Evolutionary conservation across 2,888 invertebrate species (phyloP), one percentile per base, ranked within the genome.

Genomic region (Orthosia gothica): DNA sequence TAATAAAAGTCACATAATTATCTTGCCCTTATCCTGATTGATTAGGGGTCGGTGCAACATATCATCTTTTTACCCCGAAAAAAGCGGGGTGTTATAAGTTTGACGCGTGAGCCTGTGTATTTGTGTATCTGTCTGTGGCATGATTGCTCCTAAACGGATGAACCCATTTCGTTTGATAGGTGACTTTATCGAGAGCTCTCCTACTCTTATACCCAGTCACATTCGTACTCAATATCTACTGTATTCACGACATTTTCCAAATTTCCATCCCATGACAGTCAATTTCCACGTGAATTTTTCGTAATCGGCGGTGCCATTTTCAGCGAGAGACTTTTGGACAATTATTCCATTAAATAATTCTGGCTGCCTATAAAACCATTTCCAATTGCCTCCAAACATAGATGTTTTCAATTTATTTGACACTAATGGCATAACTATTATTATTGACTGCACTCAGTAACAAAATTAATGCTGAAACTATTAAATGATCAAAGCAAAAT

Each of bases 401-500:
- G 13, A 54, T 15, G 26, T 59, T 72, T 57, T 32, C n/a, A 67
- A 62, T 68, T 32, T 59, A 66, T 59, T 52, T 40, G 23, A 32
- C 45, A 62, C 59, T 63, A 57, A 15, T n/a, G 20, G 64, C 59
- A 12, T 16, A 61, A 49, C 16, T 32, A 58, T 49, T 59, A 32
- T 32, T 49, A 52, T 23, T 45, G 18, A 59, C 12, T 50, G 16
- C 32, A 58, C 55, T 52, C 57, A 66, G 11, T 57, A 52, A 76
- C 66, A 63, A 58, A 80, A 57, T 70, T 40, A 66, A 75, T 63
- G 26, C 47, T 70, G 23, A 55, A 74, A 54, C 61, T 71, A 73
- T 71, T 61, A 40, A 40, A 67, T 63, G 26, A 40, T 18, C 13
- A 26, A 32, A 69, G n/a, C n/a, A 50, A 66, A 70, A 69, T 85